phyloP scores from a whole-genome alignment of 2,888 invertebrate genomes.

The Mayetiola destructor region DNA sequence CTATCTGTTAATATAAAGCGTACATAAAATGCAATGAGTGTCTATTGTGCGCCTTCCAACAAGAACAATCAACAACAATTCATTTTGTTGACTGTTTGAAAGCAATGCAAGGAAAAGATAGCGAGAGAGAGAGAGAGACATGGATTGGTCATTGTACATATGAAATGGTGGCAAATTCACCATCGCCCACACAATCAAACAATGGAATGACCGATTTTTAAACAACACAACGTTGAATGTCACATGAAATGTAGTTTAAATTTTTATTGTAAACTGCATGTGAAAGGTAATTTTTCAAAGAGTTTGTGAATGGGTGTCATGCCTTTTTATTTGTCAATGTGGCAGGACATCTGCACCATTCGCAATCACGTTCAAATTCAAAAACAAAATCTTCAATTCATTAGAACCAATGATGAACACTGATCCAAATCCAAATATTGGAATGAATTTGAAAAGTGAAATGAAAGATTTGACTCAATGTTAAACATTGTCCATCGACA shows the following conservation, averaged over 20 bases:
- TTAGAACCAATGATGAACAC: no score
- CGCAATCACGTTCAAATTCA: not conserved
- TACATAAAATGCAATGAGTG: constrained; percentile 11
- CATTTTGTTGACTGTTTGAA: not conserved
- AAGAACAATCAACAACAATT: not conserved
- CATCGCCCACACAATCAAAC: not conserved
- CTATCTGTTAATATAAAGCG: not conserved
- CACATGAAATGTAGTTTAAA: no score
- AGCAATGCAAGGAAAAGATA: not conserved
- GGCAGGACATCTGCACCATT: not conserved
- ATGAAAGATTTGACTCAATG: no score
- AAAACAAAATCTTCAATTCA: no score
- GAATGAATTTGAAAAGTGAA: no score
- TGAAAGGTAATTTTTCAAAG: not conserved
- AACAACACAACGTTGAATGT: no score
- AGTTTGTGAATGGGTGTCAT: not conserved
- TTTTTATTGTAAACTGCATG: not conserved
- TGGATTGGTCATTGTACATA: not conserved
- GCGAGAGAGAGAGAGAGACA: no score
- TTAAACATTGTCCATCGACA: no score
- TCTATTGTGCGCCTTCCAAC: not conserved
- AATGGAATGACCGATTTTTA: not conserved
- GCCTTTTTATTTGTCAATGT: not conserved
- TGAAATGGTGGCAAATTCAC: constrained; percentile 6
- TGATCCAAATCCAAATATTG: no score